These are phyloP conservation scores for Tillus elongatus DNA, from an alignment of 2,888 invertebrate species.

Conservation along the genomic window DNA sequence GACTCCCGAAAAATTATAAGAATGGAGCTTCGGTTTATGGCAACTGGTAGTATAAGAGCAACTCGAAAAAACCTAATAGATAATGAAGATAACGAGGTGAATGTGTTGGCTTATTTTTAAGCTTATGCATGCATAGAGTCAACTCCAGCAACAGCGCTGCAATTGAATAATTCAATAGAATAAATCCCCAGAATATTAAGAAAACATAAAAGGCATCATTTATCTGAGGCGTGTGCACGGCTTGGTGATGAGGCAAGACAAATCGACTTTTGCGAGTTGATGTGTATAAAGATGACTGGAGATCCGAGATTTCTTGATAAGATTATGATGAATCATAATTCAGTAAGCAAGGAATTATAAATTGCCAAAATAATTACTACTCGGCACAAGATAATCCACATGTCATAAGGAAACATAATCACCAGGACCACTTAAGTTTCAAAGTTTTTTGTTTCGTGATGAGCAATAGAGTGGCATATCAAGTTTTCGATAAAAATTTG, in stretches of 20 bases:
- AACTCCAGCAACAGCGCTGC: no score
- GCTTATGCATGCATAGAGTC: no score
- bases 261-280: neutral
- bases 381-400: slow-evolving; percentile 2
- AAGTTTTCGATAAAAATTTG: no score
- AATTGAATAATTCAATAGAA: neutral
- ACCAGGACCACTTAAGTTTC: no score
- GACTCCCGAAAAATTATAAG: slow-evolving; percentile 2
- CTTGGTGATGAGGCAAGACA: slow-evolving; percentile 4
- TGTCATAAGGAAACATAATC: no score
- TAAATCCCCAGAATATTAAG: slow-evolving; percentile 1
- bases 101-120: no score
- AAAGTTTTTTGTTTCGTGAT: no score
- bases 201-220: neutral
- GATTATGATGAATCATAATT: slow-evolving; percentile 2
- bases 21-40: slow-evolving; percentile 1
- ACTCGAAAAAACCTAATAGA: slow-evolving; percentile 1
- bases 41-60: neutral
- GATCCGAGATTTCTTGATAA: neutral
- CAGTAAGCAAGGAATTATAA: slow-evolving; percentile 2
- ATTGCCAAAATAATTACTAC: slow-evolving; percentile 1
- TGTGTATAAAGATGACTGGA: neutral
- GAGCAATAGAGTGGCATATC: no score
- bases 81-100: slow-evolving; percentile 1
- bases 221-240: neutral